phyloP scores from a whole-genome alignment of 1,140 invertebrate genomes.

The Cotesia glomerata region DNA sequence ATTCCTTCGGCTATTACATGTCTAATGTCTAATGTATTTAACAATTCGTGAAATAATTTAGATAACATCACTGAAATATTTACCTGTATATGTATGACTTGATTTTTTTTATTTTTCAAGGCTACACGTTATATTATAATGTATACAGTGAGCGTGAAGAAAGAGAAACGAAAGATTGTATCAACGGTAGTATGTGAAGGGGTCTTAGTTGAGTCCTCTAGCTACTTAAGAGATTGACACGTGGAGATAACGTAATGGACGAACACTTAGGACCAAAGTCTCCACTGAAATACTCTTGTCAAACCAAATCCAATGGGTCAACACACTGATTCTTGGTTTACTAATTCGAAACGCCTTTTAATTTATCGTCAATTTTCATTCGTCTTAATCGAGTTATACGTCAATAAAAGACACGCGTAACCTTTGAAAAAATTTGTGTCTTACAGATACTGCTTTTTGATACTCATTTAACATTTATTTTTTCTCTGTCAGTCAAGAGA shows the following conservation, averaged over 20 bases:
- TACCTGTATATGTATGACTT: not conserved
- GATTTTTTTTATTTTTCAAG: constrained; percentile 1
- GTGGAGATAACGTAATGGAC: constrained; percentile 56
- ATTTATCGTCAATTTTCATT: constrained; percentile 35
- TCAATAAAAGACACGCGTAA: constrained; percentile 1
- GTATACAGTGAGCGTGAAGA: constrained; percentile 14
- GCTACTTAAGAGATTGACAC: constrained; percentile 57
- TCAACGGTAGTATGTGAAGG: constrained; percentile 37
- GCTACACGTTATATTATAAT: not conserved
- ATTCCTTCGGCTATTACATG: not conserved
- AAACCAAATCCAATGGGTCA: constrained; percentile 41
- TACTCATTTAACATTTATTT: not conserved
- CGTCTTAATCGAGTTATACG: constrained; percentile 48
- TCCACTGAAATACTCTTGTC: constrained; percentile 15
- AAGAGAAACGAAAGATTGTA: constrained; percentile 30
- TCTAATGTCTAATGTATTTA: not conserved
- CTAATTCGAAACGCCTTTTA: constrained; percentile 29
- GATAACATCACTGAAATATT: constrained; percentile 1
- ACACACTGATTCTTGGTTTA: constrained; percentile 40
- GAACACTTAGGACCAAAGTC: constrained; percentile 8
- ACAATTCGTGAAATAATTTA: constrained; percentile 1
- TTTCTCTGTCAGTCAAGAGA: not conserved
- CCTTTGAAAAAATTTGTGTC: not conserved
- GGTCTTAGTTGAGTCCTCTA: constrained; percentile 40
- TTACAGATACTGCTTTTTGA: not conserved